These are phyloP conservation scores for Gobionotothen gibberifrons DNA, from an alignment of 2,797 vertebrate genomes.

Conservation along the genomic window DNA sequence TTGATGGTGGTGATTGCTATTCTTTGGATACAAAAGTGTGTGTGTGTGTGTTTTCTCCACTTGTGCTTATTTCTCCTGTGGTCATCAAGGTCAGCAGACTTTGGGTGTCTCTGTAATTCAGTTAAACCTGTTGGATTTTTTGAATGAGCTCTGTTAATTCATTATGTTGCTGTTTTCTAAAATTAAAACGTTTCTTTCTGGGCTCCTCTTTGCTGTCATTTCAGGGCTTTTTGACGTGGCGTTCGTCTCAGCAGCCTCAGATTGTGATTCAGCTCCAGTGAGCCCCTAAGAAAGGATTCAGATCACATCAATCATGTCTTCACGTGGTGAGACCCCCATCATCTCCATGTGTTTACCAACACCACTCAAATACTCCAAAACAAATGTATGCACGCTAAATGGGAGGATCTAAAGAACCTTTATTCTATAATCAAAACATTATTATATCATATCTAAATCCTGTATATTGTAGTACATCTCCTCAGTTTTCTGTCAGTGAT, in stretches of 20 bases:
- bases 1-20: constrained; percentile 30
- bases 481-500: background rate
- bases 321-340: background rate
- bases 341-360: background rate
- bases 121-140: background rate
- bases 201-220: background rate
- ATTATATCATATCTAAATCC: background rate
- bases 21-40: constrained; percentile 11
- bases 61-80: background rate
- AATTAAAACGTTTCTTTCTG: background rate
- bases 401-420: background rate
- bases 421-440: no score
- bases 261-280: background rate
- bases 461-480: background rate
- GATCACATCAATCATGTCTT: background rate
- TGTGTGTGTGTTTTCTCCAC: background rate
- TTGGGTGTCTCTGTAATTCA: background rate
- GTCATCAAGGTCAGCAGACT: background rate
- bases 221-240: background rate
- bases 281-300: no score
- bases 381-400: background rate
- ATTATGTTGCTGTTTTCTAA: background rate
- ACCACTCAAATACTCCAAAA: background rate
- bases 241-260: background rate
- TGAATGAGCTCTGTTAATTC: background rate